Evolutionary conservation across 2,113 vertebrate genomes (phyloP).

Genomic region (Regulus satrapa): DNA sequence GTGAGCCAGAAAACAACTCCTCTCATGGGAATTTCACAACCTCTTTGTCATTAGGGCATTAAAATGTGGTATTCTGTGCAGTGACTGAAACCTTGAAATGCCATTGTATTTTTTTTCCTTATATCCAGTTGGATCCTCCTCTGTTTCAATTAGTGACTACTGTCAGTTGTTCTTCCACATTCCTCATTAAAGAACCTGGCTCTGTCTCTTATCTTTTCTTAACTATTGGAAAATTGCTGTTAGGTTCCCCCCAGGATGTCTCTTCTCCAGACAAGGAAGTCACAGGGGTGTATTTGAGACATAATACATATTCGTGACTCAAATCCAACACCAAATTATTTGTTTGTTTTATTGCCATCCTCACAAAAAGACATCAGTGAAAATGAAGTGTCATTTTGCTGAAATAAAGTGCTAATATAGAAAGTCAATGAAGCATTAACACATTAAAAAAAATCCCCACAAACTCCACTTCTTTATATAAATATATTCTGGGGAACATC

Average conservation of each 20-base stretch:
- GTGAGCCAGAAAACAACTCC: not conserved
- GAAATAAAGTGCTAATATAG: not conserved
- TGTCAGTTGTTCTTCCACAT: not conserved
- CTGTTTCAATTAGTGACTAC: not conserved
- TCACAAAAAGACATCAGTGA: not conserved
- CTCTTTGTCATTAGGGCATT: not conserved
- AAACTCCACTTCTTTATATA: not conserved
- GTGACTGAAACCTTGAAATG: not conserved
- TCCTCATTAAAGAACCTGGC: not conserved
- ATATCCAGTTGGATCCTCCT: not conserved
- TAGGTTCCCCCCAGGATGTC: not conserved
- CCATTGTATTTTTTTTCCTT: not conserved
- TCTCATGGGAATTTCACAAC: not conserved
- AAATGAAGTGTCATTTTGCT: not conserved
- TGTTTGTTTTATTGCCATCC: not conserved
- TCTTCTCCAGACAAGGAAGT: not conserved
- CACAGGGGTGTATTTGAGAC: not conserved
- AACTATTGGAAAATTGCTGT: not conserved
- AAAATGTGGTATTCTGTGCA: not conserved
- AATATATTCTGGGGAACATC: not conserved
- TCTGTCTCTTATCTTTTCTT: not conserved
- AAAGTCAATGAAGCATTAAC: not conserved
- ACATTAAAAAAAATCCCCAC: accelerated
- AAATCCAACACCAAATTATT: not conserved
- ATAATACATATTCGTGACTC: not conserved